A percentile compares a stretch with the other conserved stretches of the same genome.
Conservation (phyloP, 2,113 vertebrate species). For the Zosterops hypoxanthus region DNA sequence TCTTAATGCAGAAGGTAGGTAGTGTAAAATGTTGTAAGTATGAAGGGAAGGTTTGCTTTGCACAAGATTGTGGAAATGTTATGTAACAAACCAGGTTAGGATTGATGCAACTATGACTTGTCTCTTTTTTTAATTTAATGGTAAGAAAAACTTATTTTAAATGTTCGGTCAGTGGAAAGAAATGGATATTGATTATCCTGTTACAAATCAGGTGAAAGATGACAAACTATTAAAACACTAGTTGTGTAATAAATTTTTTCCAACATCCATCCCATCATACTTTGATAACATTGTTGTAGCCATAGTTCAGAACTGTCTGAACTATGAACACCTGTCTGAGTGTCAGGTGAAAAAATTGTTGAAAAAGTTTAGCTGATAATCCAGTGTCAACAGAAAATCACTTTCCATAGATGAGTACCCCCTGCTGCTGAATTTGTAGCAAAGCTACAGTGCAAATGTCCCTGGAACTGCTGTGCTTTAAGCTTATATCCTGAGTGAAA, state of each 20-base stretch:
- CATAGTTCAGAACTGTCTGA: not conserved
- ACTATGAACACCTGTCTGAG: not conserved
- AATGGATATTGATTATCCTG: not conserved
- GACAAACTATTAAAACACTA: not conserved
- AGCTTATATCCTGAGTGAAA: not conserved
- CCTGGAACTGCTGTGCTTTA: not conserved
- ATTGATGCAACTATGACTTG: not conserved
- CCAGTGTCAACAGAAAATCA: not conserved
- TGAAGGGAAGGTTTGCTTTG: not conserved
- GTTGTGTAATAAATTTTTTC: not conserved
- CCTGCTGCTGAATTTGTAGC: not conserved
- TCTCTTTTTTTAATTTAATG: not conserved
- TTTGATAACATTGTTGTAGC: not conserved
- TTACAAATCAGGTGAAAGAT: not conserved
- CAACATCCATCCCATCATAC: not conserved
- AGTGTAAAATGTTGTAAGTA: not conserved
- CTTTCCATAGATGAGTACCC: not conserved
- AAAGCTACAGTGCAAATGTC: not conserved
- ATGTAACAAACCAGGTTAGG: not conserved
- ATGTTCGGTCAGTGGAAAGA: not conserved
- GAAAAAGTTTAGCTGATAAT: not conserved
- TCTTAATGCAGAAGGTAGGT: slow-evolving; percentile 90
- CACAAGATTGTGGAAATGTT: not conserved
- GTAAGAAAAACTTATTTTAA: not conserved
- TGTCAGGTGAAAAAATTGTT: not conserved